These are phyloP conservation scores for Tachypleus tridentatus DNA, from an alignment of 1,140 invertebrate genomes.

Conservation along the genomic window DNA sequence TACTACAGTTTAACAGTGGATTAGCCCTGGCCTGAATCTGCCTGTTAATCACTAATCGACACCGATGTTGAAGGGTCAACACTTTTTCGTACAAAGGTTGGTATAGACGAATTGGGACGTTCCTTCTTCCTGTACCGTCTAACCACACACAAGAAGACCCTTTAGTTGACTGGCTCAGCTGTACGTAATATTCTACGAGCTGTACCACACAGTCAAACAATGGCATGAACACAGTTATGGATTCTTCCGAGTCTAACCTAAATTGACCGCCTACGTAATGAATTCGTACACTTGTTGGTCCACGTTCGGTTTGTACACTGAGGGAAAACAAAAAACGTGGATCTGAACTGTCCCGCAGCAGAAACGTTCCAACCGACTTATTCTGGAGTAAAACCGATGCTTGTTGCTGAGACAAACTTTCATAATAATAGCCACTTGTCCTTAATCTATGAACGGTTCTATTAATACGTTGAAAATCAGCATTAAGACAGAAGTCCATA, in stretches of 20 bases:
- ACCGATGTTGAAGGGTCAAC: constrained; percentile 52
- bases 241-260: constrained; percentile 58
- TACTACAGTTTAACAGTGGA: no score
- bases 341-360: constrained; percentile 67
- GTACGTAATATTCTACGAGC: constrained; percentile 60
- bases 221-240: constrained; percentile 50
- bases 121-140: constrained; percentile 53
- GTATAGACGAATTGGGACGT: constrained; percentile 55
- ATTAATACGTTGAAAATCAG: no score
- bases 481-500: no score
- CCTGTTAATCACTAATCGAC: constrained; percentile 42
- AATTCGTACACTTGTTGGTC: constrained; percentile 68
- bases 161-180: constrained; percentile 13
- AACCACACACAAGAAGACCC: constrained; percentile 48
- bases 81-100: constrained; percentile 46
- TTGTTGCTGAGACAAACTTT: constrained; percentile 54
- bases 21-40: no score
- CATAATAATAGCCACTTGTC: constrained; percentile 57
- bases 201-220: constrained; percentile 58
- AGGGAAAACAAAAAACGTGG: constrained; percentile 62
- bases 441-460: constrained; percentile 12
- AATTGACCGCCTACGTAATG: constrained; percentile 58
- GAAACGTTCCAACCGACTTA: constrained; percentile 47
- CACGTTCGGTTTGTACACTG: constrained; percentile 64
- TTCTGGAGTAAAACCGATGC: constrained; percentile 50